Percentiles rank a stretch among this genome's conserved stretches.
phyloP scores from a whole-genome alignment of 1,140 invertebrate species.

The Cardiocondyla obscurior region DNA sequence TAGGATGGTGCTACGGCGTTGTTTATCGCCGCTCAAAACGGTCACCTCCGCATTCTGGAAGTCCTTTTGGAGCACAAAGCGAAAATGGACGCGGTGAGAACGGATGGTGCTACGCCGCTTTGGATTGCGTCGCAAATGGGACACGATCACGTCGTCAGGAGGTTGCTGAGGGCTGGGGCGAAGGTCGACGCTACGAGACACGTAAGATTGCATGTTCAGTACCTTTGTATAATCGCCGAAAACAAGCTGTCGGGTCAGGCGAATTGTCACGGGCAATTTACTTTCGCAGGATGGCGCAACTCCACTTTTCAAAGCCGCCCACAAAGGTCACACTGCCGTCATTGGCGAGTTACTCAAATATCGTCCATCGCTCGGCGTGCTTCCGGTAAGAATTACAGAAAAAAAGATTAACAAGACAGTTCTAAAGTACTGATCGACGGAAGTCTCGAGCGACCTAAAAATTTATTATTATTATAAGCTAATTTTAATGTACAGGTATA shows the following conservation, averaged over 20 bases:
- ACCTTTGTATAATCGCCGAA: background rate
- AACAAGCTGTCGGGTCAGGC: background rate
- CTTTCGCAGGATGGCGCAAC: constrained; percentile 93
- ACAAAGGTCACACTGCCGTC: constrained; percentile 96
- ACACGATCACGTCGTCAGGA: constrained; percentile 91
- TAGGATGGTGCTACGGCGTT: constrained; percentile 94
- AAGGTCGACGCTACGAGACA: constrained; percentile 92
- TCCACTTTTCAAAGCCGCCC: constrained; percentile 95
- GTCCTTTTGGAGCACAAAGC: constrained; percentile 89
- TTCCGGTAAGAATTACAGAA: constrained; percentile 87
- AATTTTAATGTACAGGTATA: background rate
- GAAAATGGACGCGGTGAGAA: constrained; percentile 87
- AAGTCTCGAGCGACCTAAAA: background rate
- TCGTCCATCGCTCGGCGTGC: constrained; percentile 90
- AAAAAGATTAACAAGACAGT: background rate
- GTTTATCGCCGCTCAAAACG: constrained; percentile 96
- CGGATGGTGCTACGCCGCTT: constrained; percentile 93
- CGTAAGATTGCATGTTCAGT: constrained; percentile 83
- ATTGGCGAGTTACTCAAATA: constrained; percentile 93
- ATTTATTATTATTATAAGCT: background rate
- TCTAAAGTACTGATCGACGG: background rate
- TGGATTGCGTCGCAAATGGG: constrained; percentile 98
- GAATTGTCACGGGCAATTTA: constrained; percentile 25
- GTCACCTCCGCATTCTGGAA: constrained; percentile 90
- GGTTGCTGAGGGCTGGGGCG: constrained; percentile 91